Base-by-base conservation (phyloP, 2,113 vertebrate genomes). In the Eonycteris spelaea region DNA sequence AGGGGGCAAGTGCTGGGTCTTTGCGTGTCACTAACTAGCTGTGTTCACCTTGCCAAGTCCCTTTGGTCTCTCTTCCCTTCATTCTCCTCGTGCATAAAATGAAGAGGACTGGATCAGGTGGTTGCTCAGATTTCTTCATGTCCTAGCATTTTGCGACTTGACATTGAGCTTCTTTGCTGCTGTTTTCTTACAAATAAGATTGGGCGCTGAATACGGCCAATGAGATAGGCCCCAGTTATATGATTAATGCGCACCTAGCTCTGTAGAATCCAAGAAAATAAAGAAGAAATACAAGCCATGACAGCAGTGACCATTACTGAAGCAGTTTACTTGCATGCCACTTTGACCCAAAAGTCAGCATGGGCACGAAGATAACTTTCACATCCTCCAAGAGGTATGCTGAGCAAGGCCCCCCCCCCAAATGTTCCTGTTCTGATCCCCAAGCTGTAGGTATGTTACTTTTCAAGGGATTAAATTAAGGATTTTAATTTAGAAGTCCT, bases 151-250 rank as follows among this genome's bases (percentile, higher is more conserved):
- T 86, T 24, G n/a, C 48, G 75, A 45, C 53, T 77, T 38, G 28
- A 88, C 55, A 91, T 19, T 19, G 14, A 61, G 53, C 11, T 15
- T 53, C 13, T 55, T 38, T 61, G 19, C 38, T 86, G 26, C 7
- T 70, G 43, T 59, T 96, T 75, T 30, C 71, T 93, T 75, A 80
- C 65, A 93, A 82, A 75, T 5, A 94, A 90, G 43, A 80, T 21
- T 33, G 38, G 30, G 19, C 96, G 59, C 65, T 82, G 26, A 91
- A 59, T 48, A 83, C 7, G 86, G 13, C n/a, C 35, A 38, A 28
- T 79, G 22, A 33, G 13, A 48, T 59, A 95, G 94, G 43, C 30
- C 40, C 65, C 92, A 74, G 14, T 12, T 70, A 68, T 43, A 77
- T 75, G 94, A 92, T 57, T 90, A 30, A 38, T 88, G 24, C 45